Evolutionary conservation across 2,888 invertebrate species (phyloP), one percentile per base, ranked within the genome.

Genomic region (Criorhina ranunculi): DNA sequence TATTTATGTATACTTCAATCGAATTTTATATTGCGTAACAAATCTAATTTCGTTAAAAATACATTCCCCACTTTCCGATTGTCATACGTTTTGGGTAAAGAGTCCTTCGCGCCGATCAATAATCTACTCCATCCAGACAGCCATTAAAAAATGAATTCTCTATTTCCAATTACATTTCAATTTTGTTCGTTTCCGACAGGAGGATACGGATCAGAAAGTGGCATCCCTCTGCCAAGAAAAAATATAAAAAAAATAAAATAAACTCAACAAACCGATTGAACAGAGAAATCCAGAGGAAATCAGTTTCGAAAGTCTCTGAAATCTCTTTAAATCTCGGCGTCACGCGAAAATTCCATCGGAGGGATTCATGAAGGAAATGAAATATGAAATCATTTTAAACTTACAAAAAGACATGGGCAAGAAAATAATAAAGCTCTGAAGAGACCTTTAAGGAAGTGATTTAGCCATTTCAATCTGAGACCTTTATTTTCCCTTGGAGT

Each of bases 91-190:
- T 8, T 33, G 9, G 12, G 19, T 31, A 9, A 9, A 40, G 15
- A 15, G 15, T 49, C 19, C 60, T 12, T 31, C 35, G 37, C 29
- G 6, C 15, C 31, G 75, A 66, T 76, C 67, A 51, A 67, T 67
- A 60, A 67, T 55, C 42, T 8, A 40, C 67, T 44, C 9, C 53
- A 15, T 37, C 42, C 42, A 12, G 19, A 24, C 35, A 55, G 15
- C 73, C 57, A 33, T 57, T 62, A 60, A 46, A 53, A 31, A 53
- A 29, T 60, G 31, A 60, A 60, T 69, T 66, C 40, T 64, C 51
- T 53, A 49, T 79, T 73, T 73, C 44, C 66, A 72, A 79, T 79
- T 53, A 73, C 59, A 44, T 72, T 79, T 79, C 59, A n/a, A 31
- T 42, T 55, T 66, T 53, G 37, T 66, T 67, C 57, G 29, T 37